Conservation (phyloP, 1,140 invertebrate genomes). For the Lasioglossum albipes region DNA sequence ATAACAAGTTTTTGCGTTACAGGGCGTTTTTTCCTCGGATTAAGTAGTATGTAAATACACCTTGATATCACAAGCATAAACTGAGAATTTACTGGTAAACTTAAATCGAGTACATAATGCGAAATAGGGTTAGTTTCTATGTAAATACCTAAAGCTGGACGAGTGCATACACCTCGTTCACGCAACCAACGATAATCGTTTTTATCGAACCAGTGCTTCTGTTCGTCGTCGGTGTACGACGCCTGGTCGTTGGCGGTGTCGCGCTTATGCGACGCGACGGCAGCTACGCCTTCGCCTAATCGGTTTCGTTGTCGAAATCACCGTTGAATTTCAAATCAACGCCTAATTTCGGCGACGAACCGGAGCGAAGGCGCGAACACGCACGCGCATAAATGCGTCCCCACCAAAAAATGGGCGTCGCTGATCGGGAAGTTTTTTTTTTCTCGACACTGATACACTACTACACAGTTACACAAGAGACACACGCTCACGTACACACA, state of each 20-base stretch:
- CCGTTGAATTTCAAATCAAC: too few species aligned
- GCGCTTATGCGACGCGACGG: conserved; percentile 16
- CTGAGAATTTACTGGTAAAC: conserved; percentile 77
- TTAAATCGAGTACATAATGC: conserved; percentile 78
- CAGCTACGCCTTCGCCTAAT: neutral
- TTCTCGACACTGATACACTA: conserved; percentile 69
- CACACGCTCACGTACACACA: conserved; percentile 57
- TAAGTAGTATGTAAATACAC: conserved; percentile 80
- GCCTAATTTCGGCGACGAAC: too few species aligned
- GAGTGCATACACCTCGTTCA: conserved; percentile 79
- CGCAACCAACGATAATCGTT: conserved; percentile 79
- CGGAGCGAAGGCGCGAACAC: too few species aligned
- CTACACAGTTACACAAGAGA: conserved; percentile 59
- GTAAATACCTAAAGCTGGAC: conserved; percentile 80
- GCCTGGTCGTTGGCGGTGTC: conserved; percentile 39
- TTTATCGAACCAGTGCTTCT: conserved; percentile 78
- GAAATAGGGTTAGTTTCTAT: conserved; percentile 80
- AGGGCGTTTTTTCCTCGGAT: conserved; percentile 79
- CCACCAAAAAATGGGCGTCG: conserved; percentile 37
- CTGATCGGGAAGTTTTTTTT: conserved; percentile 76
- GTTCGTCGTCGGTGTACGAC: conserved; percentile 73
- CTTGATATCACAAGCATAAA: conserved; percentile 78
- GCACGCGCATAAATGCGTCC: conserved; percentile 25
- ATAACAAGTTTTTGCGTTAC: conserved; percentile 76
- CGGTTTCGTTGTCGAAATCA: too few species aligned